Conservation (phyloP, 2,113 vertebrate species). For the Rousettus leschenaultii region DNA sequence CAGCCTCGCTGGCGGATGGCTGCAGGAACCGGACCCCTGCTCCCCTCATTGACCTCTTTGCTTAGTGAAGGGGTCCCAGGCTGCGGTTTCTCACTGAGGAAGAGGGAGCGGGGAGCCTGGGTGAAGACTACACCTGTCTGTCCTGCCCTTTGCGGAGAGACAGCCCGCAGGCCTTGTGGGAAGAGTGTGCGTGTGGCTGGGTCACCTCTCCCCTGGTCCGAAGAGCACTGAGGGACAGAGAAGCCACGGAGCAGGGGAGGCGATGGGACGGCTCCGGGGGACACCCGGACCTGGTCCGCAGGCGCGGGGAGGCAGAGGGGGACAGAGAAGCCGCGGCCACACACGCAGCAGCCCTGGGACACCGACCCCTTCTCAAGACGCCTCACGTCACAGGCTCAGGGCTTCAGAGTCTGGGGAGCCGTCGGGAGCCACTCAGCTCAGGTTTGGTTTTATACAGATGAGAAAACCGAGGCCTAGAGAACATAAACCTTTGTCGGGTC, state of each 20-base stretch:
- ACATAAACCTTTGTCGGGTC: background rate
- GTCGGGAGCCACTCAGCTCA: background rate
- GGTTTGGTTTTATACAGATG: background rate
- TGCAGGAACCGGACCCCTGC: background rate
- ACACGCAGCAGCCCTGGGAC: background rate
- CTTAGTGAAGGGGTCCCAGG: background rate
- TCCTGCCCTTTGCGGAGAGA: background rate
- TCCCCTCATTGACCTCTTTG: background rate
- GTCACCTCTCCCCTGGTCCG: background rate
- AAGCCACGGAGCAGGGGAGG: no score
- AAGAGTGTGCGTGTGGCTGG: fast-evolving
- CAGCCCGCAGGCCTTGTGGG: background rate
- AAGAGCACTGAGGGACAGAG: background rate
- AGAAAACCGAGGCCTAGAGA: background rate
- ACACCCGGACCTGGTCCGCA: fast-evolving
- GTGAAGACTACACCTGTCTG: fast-evolving
- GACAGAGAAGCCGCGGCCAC: no score
- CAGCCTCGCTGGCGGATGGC: fast-evolving
- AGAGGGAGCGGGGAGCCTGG: background rate
- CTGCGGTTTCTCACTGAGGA: background rate
- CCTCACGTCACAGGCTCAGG: background rate
- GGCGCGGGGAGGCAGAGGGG: background rate
- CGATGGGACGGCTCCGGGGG: fast-evolving
- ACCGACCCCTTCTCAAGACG: background rate
- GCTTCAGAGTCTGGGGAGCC: fast-evolving